Base-by-base conservation (phyloP, 2,797 vertebrate genomes). In the Melanotaenia trifasciata region DNA sequence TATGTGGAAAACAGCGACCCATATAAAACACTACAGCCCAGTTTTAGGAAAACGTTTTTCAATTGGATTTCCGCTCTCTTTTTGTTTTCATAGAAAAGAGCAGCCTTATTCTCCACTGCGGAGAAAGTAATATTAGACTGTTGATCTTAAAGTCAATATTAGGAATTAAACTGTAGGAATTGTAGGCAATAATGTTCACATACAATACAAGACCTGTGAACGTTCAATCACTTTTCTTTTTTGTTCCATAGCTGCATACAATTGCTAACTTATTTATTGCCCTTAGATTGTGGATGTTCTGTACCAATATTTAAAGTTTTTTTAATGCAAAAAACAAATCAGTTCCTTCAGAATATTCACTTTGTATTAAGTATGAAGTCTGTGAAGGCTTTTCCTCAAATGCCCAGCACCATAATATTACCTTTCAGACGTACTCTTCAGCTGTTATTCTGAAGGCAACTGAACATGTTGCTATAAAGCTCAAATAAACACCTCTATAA, bases 51-150 rank as follows among this genome's bases (percentile, higher is more conserved):
- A 84, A 30, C 28, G 70, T 62, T 64, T 70, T 67, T 78, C 43
- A 83, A 61, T 69, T 51, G 32, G 70, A 78, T 79, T 58, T 75
- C 35, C 5, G 71, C 57, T 67, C 57, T 67, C 54, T 71, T 72
- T 22, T 72, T 22, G 65, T 74, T 76, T 54, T 59, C 26, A 28
- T 38, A 30, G 72, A 61, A 70, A 83, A 82, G 74, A 84, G 68
- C 71, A 72, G 64, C n/a, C 35, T 72, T 86, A 77, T 87, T 83
- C 75, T 76, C 57, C 64, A 79, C 53, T 72, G 64, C 72, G 1
- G 76, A 80, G 62, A 74, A 83, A 80, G 79, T 63, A 79, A 80
- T 69, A 81, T 84, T 66, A 71, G 70, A 38, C 74, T 64, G 1
- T 75, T 74, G 57, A 64, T 64, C 77, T 87, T 78, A 35, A 73